Evolutionary conservation across 2,113 vertebrate species (phyloP).

Genomic region (Pseudopodoces humilis): DNA sequence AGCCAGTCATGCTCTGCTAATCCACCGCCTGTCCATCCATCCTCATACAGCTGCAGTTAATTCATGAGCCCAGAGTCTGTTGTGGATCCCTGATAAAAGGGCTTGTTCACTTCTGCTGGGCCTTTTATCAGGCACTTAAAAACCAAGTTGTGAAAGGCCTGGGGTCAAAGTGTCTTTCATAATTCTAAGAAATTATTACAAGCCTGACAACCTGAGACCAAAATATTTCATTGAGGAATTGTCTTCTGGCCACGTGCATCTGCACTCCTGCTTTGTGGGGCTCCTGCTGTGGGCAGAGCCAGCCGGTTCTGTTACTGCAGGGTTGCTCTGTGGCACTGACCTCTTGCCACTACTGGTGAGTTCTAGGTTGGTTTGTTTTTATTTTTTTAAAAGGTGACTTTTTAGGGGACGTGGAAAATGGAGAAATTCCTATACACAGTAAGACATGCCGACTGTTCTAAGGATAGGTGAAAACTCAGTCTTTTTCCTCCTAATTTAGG

Average conservation of each 20-base stretch:
- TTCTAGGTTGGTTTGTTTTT: background rate
- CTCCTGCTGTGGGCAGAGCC: background rate
- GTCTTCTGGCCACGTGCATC: background rate
- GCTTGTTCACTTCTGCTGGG: background rate
- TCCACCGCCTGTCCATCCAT: slow-evolving; percentile 35
- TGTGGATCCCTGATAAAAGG: background rate
- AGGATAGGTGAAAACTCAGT: background rate
- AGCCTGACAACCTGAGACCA: background rate
- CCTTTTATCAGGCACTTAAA: slow-evolving; percentile 17
- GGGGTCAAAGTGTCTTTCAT: slow-evolving; percentile 16
- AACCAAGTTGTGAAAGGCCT: background rate
- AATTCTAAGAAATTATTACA: background rate
- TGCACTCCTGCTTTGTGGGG: background rate
- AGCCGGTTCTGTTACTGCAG: background rate
- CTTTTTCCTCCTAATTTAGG: background rate
- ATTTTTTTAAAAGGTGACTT: background rate
- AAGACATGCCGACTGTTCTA: background rate
- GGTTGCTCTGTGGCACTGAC: background rate
- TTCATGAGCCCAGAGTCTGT: background rate
- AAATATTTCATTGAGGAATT: background rate
- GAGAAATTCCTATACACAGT: background rate
- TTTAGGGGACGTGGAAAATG: background rate
- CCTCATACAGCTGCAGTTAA: slow-evolving; percentile 50
- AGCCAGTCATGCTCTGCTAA: slow-evolving; percentile 40
- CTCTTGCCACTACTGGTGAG: background rate